phyloP scores from a whole-genome alignment of 2,888 invertebrate genomes.

The Falcaria lacertinaria region DNA sequence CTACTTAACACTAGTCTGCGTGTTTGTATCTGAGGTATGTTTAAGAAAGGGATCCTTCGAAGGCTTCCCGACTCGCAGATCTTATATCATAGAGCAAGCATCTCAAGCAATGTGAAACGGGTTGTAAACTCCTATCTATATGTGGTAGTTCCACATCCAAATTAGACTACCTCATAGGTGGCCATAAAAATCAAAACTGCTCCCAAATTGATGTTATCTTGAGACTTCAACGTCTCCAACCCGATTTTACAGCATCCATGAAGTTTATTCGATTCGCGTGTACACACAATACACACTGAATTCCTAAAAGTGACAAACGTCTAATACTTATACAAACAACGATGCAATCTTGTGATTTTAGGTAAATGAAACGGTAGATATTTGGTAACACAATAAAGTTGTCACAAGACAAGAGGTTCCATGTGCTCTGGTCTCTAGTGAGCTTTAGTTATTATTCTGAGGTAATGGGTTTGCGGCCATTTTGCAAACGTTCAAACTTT shows the following conservation, averaged over 20 bases:
- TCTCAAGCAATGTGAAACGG: slow-evolving; percentile 31
- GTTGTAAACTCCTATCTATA: slow-evolving; percentile 36
- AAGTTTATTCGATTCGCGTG: not conserved
- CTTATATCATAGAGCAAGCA: slow-evolving; percentile 30
- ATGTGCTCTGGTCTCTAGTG: slow-evolving; percentile 25
- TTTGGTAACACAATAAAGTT: slow-evolving; percentile 24
- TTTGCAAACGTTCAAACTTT: slow-evolving; percentile 21
- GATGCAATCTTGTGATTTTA: slow-evolving; percentile 8
- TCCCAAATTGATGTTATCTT: not conserved
- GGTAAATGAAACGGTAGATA: slow-evolving; percentile 22
- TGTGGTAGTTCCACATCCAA: slow-evolving; percentile 24
- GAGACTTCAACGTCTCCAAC: not conserved
- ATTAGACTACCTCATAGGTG: slow-evolving; percentile 22
- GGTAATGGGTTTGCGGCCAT: slow-evolving; percentile 13
- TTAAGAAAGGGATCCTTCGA: slow-evolving; percentile 30
- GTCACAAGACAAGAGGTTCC: too few relatives aligned
- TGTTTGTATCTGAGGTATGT: slow-evolving; percentile 27
- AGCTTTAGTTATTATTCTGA: slow-evolving; percentile 13
- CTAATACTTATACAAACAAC: not conserved
- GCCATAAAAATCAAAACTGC: slow-evolving; percentile 1
- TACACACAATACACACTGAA: not conserved
- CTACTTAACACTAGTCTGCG: slow-evolving; percentile 26
- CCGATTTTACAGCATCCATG: not conserved
- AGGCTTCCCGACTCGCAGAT: slow-evolving; percentile 27
- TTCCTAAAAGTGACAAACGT: not conserved